Evolutionary conservation across 2,113 vertebrate genomes (phyloP), one percentile per base, ranked within the genome.

Genomic region (Lophochroa leadbeateri): DNA sequence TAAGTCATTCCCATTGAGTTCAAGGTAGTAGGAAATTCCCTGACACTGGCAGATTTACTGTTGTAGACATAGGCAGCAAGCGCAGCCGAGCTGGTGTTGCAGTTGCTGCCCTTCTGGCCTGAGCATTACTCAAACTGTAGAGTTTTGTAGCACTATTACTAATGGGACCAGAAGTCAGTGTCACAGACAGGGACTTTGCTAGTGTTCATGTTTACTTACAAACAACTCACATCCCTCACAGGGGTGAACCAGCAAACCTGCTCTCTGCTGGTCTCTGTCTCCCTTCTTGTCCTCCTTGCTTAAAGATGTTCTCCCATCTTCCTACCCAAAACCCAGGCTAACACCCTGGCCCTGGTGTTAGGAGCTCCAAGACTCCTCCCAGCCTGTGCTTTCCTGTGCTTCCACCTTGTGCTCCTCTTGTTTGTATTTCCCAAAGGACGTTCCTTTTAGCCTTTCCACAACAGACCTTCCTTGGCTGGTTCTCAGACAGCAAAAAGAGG

Each of bases 351-450:
- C 18, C 7, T 8, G 4, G 6, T 18, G 19, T 71, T 41, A 83
- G 47, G 28, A 93, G 31, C 39, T 81, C 23, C 9, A 9, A 27
- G 72, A 50, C 19, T 53, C 29, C 17, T 79, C n/a, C 13, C 39
- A 91, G 57, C 2, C 14, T 46, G 28, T 0, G 0, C 14, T 27
- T 57, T 64, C 60, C 64, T 41, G 29, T 29, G 9, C 44, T 33
- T 61, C 33, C 41, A 65, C 29, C 33, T 86, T 67, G 41, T 79
- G 31, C 11, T 77, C 14, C 29, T 84, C 11, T 3, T 35, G 37
- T 31, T 82, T 25, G 6, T 9, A 21, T 18, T 64, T 15, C 43
- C 37, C 7, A 31, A 67, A 58, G 50, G 20, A 31, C 35, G 17
- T 88, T 77, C 44, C 29, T 75, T 67, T 76, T 23, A 76, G 35